A percentile compares a stretch with the other conserved stretches of the same genome.
These are phyloP conservation scores for Eulemur rubriventer DNA, from an alignment of 2,797 vertebrate genomes.

Conservation along the genomic window DNA sequence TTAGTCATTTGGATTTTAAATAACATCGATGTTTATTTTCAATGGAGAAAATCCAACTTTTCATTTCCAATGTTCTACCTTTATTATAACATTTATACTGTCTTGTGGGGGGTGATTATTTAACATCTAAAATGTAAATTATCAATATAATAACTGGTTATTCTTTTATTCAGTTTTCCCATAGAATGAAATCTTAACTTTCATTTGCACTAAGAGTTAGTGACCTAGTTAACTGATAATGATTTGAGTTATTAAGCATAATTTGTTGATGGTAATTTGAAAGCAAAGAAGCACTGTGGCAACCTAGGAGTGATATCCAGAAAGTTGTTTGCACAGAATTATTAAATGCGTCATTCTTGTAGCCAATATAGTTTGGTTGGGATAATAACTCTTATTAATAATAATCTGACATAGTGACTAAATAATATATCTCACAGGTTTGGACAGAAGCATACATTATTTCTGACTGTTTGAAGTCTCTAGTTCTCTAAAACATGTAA, in stretches of 20 bases:
- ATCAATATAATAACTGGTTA: background rate
- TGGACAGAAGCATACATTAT: background rate
- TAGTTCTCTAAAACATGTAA: too few species aligned
- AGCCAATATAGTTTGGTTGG: background rate
- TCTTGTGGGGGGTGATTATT: background rate
- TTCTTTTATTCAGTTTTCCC: background rate
- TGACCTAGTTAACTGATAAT: background rate
- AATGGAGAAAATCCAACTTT: background rate
- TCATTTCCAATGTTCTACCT: background rate
- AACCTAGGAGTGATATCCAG: background rate
- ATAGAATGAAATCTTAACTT: background rate
- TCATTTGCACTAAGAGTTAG: background rate
- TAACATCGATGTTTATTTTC: background rate
- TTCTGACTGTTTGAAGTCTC: background rate
- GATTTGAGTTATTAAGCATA: background rate
- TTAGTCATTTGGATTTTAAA: background rate
- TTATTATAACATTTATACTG: background rate
- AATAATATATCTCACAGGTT: background rate
- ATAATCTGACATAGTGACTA: background rate
- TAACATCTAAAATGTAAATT: background rate
- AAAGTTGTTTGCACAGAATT: background rate
- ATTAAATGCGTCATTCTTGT: background rate
- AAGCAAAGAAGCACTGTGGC: background rate
- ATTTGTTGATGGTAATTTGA: background rate
- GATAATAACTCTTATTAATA: background rate